Percentiles rank a stretch among this genome's conserved stretches.
These are phyloP conservation scores for Periplaneta americana DNA, from an alignment of 1,140 invertebrate species.

Conservation along the genomic window DNA sequence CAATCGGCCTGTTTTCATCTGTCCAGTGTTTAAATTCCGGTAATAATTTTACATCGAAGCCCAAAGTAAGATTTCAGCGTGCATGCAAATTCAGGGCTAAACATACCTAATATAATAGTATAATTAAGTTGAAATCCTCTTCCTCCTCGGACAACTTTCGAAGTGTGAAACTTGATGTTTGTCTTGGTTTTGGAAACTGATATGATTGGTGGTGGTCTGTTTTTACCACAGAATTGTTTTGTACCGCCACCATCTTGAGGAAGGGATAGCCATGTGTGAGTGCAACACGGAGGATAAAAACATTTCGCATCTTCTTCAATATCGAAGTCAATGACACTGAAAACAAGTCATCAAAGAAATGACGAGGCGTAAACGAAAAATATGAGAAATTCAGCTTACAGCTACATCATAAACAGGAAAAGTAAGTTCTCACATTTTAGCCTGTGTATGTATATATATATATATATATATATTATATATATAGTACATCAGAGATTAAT, in stretches of 20 bases:
- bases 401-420: no score
- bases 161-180: conserved; percentile 11
- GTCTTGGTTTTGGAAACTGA: neutral
- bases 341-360: neutral
- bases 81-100: neutral
- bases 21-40: neutral
- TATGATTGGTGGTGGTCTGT: neutral
- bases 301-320: conserved; percentile 13
- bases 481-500: no score
- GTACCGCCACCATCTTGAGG: neutral
- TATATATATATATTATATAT: no score
- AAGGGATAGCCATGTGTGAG: conserved; percentile 16
- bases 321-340: conserved; percentile 9
- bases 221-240: conserved; percentile 8
- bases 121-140: conserved; percentile 13
- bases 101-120: neutral
- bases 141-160: conserved; percentile 13
- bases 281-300: neutral
- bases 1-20: neutral
- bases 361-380: no score
- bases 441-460: no score
- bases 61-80: neutral
- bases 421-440: no score
- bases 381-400: no score
- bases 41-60: neutral